These are phyloP conservation scores for Champsocephalus esox DNA, from an alignment of 2,797 vertebrate genomes.

Conservation along the genomic window DNA sequence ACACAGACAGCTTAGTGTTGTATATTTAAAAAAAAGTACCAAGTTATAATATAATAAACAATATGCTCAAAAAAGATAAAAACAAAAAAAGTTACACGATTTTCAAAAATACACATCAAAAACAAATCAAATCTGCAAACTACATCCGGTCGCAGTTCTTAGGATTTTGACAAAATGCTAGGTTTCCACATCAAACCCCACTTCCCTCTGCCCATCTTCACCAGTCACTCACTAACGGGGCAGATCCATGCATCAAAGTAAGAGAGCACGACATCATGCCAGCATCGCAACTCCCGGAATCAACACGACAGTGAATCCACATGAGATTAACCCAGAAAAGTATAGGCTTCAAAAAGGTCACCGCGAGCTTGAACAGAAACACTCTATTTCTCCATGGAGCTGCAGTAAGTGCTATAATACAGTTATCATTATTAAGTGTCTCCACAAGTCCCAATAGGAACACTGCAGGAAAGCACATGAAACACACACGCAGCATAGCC, in stretches of 20 bases:
- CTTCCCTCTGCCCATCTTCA: not conserved
- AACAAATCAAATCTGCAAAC: too few species aligned
- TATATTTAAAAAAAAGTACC: too few species aligned
- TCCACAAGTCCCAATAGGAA: constrained; percentile 29
- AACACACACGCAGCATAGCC: constrained; percentile 8
- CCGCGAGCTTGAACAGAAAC: not conserved
- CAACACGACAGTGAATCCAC: not conserved
- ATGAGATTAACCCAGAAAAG: constrained; percentile 17
- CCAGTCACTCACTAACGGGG: constrained; percentile 16
- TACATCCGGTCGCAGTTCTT: too few species aligned
- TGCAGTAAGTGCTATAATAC: constrained; percentile 22
- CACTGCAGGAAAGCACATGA: constrained; percentile 14
- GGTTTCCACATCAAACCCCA: not conserved
- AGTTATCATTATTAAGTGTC: constrained; percentile 24
- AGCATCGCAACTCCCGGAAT: not conserved
- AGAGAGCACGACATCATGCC: not conserved
- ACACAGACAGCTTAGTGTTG: too few species aligned
- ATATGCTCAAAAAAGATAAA: too few species aligned
- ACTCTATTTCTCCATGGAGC: not conserved
- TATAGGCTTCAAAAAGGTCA: constrained; percentile 39
- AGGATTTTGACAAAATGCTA: not conserved
- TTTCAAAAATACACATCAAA: too few species aligned
- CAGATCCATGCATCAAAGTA: not conserved
- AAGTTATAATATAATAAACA: too few species aligned
- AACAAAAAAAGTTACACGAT: too few species aligned